phyloP scores from a whole-genome alignment of 92 coral and sea anemone genomes.

The Pocillopora meandrina region DNA sequence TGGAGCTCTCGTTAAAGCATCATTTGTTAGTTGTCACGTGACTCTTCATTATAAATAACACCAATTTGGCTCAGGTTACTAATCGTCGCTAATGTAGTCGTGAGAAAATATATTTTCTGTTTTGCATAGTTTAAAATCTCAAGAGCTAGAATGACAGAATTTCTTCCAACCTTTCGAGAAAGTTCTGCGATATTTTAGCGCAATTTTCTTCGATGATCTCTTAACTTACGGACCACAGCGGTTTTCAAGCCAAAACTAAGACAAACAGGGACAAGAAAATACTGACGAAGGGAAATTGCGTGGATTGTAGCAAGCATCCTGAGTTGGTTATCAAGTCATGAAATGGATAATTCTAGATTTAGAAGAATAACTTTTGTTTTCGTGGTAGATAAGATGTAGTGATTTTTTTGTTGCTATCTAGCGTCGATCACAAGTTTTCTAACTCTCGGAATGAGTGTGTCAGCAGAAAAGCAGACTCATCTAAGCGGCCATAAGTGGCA shows the following conservation, averaged over 20 bases:
- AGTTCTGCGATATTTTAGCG: background rate
- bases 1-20: background rate
- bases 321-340: slow-evolving; percentile 31
- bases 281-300: slow-evolving; percentile 10
- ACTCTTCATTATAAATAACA: background rate
- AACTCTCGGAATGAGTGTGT: slow-evolving; percentile 71
- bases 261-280: slow-evolving; percentile 36
- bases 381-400: background rate
- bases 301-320: background rate
- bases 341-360: slow-evolving; percentile 7
- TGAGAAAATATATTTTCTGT: background rate
- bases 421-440: background rate
- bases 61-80: background rate
- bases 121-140: background rate
- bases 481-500: slow-evolving; percentile 97
- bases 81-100: background rate
- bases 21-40: slow-evolving; percentile 14
- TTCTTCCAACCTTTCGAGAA: background rate
- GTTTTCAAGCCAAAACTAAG: slow-evolving; percentile 22
- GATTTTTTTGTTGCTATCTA: background rate
- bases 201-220: background rate
- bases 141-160: background rate
- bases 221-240: background rate
- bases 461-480: slow-evolving; percentile 79
- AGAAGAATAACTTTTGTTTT: background rate